Conservation (phyloP, 2,797 vertebrate species). For the Coreius guichenoti region DNA sequence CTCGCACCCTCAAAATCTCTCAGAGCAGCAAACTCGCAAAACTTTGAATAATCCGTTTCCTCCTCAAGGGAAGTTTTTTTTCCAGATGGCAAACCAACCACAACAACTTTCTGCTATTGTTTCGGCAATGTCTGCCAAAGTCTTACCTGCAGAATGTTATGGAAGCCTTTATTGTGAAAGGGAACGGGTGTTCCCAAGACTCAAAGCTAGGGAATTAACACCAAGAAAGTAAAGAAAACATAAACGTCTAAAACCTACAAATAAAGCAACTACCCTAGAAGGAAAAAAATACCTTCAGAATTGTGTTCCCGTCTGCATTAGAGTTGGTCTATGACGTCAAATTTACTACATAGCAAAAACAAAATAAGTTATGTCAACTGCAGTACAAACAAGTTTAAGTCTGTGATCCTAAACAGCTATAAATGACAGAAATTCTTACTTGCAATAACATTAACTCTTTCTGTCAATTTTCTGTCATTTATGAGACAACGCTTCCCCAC, state of each 20-base stretch:
- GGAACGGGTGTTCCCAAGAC: neutral
- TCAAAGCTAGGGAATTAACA: constrained; percentile 11
- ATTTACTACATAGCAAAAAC: neutral
- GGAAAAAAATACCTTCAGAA: neutral
- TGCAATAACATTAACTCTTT: neutral
- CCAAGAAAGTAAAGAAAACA: constrained; percentile 9
- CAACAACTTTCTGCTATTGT: constrained; percentile 11
- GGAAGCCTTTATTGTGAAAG: neutral
- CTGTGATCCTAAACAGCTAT: neutral
- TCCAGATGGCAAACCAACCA: constrained; percentile 40
- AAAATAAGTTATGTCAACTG: neutral
- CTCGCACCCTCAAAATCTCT: neutral
- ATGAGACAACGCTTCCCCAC: too few species aligned
- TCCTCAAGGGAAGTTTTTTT: constrained; percentile 30
- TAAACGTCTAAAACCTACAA: neutral
- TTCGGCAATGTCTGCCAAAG: neutral
- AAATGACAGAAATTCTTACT: neutral
- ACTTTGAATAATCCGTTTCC: constrained; percentile 38
- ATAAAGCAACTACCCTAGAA: neutral
- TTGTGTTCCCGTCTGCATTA: neutral
- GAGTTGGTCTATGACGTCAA: neutral
- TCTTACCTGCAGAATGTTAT: constrained; percentile 30
- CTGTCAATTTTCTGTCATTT: too few species aligned
- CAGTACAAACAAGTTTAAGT: neutral
- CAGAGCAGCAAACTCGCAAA: constrained; percentile 15